phyloP scores from a whole-genome alignment of 2,113 vertebrate species.

The Elaphurus davidianus region DNA sequence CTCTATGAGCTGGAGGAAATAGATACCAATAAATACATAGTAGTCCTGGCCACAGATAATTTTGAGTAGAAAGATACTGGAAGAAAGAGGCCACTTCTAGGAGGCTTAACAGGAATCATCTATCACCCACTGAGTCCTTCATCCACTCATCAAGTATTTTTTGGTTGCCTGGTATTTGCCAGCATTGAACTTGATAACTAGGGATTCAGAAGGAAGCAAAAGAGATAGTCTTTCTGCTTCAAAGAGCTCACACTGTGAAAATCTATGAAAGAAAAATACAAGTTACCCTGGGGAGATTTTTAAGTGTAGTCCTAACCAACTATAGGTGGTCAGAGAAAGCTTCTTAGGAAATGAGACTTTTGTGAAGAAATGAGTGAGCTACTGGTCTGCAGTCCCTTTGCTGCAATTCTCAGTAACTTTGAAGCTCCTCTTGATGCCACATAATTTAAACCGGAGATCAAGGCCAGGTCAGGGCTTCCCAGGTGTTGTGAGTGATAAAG shows the following conservation, averaged over 20 bases:
- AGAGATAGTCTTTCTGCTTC: background rate
- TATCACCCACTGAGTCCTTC: background rate
- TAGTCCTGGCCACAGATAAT: background rate
- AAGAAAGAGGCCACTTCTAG: background rate
- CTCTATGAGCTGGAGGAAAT: background rate
- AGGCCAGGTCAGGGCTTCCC: background rate
- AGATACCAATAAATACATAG: background rate
- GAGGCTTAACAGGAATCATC: background rate
- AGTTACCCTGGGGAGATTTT: background rate
- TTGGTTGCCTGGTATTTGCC: background rate
- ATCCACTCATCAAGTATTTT: background rate
- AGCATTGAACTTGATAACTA: background rate
- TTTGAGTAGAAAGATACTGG: background rate
- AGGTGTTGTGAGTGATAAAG: background rate
- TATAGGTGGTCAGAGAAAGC: background rate
- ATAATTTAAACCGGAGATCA: background rate
- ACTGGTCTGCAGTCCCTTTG: background rate
- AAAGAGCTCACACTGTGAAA: background rate
- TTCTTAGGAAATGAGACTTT: background rate
- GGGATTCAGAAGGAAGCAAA: background rate
- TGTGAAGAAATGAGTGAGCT: background rate
- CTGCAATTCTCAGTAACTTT: background rate
- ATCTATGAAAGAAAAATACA: background rate
- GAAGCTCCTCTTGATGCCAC: background rate
- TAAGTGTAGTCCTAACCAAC: background rate